phyloP scores from a whole-genome alignment of 2,888 invertebrate genomes.

The Calameuta idolon region DNA sequence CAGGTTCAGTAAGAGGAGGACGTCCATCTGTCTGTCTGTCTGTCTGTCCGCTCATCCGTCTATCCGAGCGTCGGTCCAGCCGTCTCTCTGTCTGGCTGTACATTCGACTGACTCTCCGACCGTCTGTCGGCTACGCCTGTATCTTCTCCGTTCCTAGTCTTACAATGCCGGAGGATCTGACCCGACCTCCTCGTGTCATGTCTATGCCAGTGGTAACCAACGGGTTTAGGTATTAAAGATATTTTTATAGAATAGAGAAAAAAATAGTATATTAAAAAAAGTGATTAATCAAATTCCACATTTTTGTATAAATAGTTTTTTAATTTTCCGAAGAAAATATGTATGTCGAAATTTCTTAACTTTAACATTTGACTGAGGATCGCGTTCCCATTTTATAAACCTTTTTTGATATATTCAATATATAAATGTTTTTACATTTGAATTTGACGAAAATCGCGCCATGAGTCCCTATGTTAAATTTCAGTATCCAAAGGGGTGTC shows the following conservation, averaged over 20 bases:
- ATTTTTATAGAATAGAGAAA: too few species aligned
- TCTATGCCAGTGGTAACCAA: slow-evolving; percentile 23
- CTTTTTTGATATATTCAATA: too few species aligned
- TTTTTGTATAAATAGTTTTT: too few species aligned
- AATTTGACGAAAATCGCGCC: too few species aligned
- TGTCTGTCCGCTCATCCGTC: slow-evolving; percentile 10
- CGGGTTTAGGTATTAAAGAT: background rate
- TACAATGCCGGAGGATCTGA: slow-evolving; percentile 23
- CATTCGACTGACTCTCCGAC: slow-evolving; percentile 6
- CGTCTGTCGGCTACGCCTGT: slow-evolving; percentile 17
- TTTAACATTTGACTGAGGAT: too few species aligned
- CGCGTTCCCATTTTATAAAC: too few species aligned
- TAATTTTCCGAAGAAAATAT: too few species aligned
- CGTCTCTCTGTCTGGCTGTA: slow-evolving; percentile 9
- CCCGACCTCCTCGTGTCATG: slow-evolving; percentile 24
- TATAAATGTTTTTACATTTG: too few species aligned
- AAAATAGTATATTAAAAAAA: too few species aligned
- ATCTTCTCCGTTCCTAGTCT: slow-evolving; percentile 23
- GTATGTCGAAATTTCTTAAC: too few species aligned
- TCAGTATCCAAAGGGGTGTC: background rate
- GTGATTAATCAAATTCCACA: too few species aligned
- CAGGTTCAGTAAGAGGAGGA: background rate
- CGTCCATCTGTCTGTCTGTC: slow-evolving; percentile 10
- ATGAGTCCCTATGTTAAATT: background rate
- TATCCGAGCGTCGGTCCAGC: slow-evolving; percentile 8